Evolutionary conservation across 2,888 invertebrate genomes (phyloP).

Genomic region (Tineola bisselliella): DNA sequence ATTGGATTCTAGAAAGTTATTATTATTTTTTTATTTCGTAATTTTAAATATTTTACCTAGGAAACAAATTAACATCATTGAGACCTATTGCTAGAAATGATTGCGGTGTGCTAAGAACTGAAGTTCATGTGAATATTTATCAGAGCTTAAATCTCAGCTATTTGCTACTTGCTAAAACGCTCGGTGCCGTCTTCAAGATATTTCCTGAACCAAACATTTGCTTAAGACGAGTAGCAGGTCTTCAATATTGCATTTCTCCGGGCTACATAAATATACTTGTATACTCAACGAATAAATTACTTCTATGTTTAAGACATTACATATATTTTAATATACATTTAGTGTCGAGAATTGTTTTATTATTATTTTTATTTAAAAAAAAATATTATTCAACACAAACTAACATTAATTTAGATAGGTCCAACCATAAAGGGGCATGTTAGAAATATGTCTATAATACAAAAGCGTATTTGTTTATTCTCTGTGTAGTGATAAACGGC

Average conservation of each 20-base stretch:
- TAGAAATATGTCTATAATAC: no score
- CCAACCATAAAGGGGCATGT: no score
- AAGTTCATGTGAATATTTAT: background rate
- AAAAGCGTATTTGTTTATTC: no score
- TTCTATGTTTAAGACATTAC: background rate
- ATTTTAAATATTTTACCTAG: no score
- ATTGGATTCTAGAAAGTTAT: slow-evolving; percentile 17
- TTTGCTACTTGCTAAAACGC: background rate
- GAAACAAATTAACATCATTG: no score
- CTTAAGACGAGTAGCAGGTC: background rate
- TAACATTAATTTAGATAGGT: no score
- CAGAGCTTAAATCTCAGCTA: background rate
- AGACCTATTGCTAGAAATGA: no score
- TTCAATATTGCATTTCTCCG: slow-evolving; percentile 8
- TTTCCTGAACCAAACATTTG: slow-evolving; percentile 13
- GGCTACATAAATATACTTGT: background rate
- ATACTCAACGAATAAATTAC: slow-evolving; percentile 2
- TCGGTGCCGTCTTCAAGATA: slow-evolving; percentile 8
- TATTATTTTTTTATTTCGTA: slow-evolving; percentile 20
- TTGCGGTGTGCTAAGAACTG: background rate
- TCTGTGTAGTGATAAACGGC: no score
- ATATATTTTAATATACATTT: background rate
- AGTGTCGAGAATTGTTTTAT: no score
- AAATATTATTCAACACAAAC: no score
- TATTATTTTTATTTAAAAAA: no score